Evolutionary conservation across 1,140 invertebrate genomes (phyloP), one percentile per base, ranked within the genome.

Genomic region (Idris sp.): DNA sequence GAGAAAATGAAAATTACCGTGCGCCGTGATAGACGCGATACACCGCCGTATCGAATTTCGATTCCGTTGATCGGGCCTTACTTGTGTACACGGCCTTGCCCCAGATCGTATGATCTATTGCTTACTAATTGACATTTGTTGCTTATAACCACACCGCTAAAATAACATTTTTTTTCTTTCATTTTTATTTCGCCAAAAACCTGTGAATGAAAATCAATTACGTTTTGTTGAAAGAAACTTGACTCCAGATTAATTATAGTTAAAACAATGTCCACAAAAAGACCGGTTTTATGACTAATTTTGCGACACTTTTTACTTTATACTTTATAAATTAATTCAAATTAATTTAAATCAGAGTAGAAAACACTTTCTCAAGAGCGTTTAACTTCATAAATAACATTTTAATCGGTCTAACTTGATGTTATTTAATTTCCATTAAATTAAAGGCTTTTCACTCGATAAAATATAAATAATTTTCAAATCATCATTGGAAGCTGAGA

Each of bases 81-180:
- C n/a, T n/a, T n/a, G n/a, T n/a, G n/a, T 28, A 25, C 7, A 7
- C 35, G 71, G 56, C 71, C 54, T 74, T 68, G 71, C 49, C 43
- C 62, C 49, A 31, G n/a, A n/a, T n/a, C 36, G 62, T 58, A 33
- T 15, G 49, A 74, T 61, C 69, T 65, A 61, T 54, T 54, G 54
- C 36, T 48, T 25, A 15, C 51, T 59, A 65, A 65, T 61, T 61
- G 46, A 67, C 2, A 54, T 54, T 61, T 26, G 53, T n/a, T n/a
- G n/a, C n/a, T n/a, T n/a, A n/a, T n/a, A n/a, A n/a, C n/a, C n/a
- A n/a, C n/a, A n/a, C n/a, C n/a, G n/a, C n/a, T n/a, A n/a, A n/a
- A n/a, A n/a, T n/a, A n/a, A n/a, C n/a, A n/a, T n/a, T n/a, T n/a
- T n/a, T n/a, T n/a, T n/a, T n/a, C n/a, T n/a, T n/a, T n/a, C n/a